These are phyloP conservation scores for Jordanella pulchra DNA, from an alignment of 2,797 vertebrate species.

Conservation along the genomic window DNA sequence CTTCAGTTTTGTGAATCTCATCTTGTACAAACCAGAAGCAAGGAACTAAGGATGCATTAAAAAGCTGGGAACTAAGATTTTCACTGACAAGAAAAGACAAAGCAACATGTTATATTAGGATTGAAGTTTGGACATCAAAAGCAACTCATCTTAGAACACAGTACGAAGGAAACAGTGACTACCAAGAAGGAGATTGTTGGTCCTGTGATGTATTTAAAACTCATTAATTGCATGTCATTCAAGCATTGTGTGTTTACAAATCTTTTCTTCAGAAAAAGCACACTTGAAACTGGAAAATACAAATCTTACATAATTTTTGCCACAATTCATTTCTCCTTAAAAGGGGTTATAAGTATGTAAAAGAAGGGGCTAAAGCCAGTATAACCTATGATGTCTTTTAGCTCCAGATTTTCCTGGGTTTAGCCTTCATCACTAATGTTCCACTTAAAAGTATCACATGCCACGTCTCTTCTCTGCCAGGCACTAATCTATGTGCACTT, in stretches of 20 bases:
- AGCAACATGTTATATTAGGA: background rate
- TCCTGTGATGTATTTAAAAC: background rate
- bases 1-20: background rate
- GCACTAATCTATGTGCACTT: slow-evolving; percentile 28
- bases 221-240: background rate
- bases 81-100: background rate
- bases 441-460: slow-evolving; percentile 14
- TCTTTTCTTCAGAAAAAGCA: no score
- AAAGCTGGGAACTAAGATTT: background rate
- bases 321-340: background rate
- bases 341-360: background rate
- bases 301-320: no score
- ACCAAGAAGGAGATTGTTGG: no score
- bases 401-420: background rate
- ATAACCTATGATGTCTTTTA: background rate
- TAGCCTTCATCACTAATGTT: background rate
- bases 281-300: no score
- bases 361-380: background rate
- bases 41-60: background rate
- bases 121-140: no score
- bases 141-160: background rate
- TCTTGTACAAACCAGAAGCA: background rate
- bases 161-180: no score
- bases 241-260: no score
- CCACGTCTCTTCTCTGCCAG: slow-evolving; percentile 8